Conservation (phyloP, 2,113 vertebrate species). For the Bufo gargarizans region DNA sequence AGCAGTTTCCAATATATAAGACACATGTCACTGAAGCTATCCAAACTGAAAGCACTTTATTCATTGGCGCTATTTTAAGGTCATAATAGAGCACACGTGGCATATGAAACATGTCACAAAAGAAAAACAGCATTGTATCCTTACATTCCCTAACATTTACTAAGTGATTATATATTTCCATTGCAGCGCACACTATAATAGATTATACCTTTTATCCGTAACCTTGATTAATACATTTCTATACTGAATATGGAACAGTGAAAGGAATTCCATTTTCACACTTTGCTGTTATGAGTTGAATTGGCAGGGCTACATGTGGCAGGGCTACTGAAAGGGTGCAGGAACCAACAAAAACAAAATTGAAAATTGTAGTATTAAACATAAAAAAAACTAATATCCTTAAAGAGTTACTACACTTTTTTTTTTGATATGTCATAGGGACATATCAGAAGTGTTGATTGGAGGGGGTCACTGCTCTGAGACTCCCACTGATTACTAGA, state of each 20-base stretch:
- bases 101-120: background rate
- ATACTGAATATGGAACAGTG: constrained; percentile 25
- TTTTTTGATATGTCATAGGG: too few relatives aligned
- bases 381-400: too few relatives aligned
- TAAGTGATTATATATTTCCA: constrained; percentile 8
- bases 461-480: too few relatives aligned
- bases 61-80: background rate
- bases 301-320: background rate
- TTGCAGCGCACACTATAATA: constrained; percentile 29
- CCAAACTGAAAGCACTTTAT: background rate
- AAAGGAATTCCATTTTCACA: constrained; percentile 27
- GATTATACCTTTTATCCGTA: constrained; percentile 13
- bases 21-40: background rate
- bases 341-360: too few relatives aligned
- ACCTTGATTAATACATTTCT: constrained; percentile 40
- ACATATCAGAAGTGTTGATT: too few relatives aligned
- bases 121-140: background rate
- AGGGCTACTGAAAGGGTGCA: too few relatives aligned
- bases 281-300: background rate
- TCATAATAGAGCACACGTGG: background rate
- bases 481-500: too few relatives aligned
- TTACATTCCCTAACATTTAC: constrained; percentile 29
- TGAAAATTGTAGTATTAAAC: too few relatives aligned
- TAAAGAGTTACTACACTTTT: too few relatives aligned
- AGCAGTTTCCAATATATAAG: background rate